Evolutionary conservation across 2,113 vertebrate genomes (phyloP).

Genomic region (Thalassoma bifasciatum): DNA sequence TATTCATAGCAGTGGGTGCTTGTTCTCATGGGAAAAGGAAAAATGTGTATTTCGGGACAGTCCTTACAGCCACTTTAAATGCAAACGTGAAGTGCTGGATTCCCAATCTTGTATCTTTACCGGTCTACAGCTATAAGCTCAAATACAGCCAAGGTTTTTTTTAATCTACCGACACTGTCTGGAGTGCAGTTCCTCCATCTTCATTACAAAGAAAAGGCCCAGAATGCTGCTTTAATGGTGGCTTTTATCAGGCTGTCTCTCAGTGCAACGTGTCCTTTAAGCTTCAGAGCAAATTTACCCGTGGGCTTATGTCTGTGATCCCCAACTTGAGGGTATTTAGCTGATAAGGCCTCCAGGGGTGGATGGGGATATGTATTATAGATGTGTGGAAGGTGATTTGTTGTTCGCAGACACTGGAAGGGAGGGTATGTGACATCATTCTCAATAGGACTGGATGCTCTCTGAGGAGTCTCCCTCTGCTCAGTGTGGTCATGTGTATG

Average conservation of each 20-base stretch:
- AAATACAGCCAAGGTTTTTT: conserved; percentile 38
- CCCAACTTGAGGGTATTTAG: conserved; percentile 63
- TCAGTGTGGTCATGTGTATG: conserved; percentile 41
- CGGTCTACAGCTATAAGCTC: background rate
- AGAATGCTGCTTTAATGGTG: conserved; percentile 63
- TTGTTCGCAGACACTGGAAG: conserved; percentile 40
- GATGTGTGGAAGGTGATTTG: conserved; percentile 62
- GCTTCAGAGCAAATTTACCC: conserved; percentile 53
- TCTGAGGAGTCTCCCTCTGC: conserved; percentile 27
- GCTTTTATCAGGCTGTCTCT: conserved; percentile 59
- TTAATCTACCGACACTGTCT: conserved; percentile 49
- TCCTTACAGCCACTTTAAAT: background rate
- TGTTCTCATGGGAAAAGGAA: no score
- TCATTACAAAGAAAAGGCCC: conserved; percentile 64
- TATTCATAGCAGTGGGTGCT: no score
- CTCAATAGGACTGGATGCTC: conserved; percentile 54
- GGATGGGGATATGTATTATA: conserved; percentile 65
- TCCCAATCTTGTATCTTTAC: background rate
- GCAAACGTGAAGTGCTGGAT: background rate
- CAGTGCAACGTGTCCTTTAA: conserved; percentile 7
- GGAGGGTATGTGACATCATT: conserved; percentile 57
- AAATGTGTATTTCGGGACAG: no score
- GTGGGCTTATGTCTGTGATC: conserved; percentile 52
- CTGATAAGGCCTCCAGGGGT: conserved; percentile 62
- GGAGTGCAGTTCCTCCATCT: conserved; percentile 55